phyloP scores from a whole-genome alignment of 2,888 invertebrate species.

The Merodon equestris region DNA sequence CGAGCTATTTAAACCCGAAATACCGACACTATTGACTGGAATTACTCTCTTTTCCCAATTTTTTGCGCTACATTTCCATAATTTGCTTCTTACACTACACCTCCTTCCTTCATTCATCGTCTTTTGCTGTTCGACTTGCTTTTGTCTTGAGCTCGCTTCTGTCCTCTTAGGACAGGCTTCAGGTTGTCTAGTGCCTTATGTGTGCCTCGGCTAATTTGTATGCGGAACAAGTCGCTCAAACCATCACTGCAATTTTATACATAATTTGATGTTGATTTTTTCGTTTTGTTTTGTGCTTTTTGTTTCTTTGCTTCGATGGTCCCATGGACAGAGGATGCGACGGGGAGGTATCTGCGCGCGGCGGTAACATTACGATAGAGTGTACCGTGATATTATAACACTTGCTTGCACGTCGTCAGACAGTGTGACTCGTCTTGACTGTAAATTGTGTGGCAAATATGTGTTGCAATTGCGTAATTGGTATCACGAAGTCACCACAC shows the following conservation, averaged over 20 bases:
- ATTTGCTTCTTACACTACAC: slow-evolving; percentile 31
- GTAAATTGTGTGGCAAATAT: slow-evolving; percentile 49
- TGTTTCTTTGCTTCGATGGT: not conserved
- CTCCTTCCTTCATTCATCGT: slow-evolving; percentile 4
- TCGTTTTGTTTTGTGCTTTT: slow-evolving; percentile 26
- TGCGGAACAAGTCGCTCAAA: slow-evolving; percentile 62
- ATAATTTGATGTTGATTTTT: slow-evolving; percentile 38
- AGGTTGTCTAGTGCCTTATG: slow-evolving; percentile 18
- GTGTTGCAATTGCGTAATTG: slow-evolving; percentile 64
- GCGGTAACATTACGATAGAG: not conserved
- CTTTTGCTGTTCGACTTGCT: slow-evolving; percentile 26
- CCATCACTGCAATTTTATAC: slow-evolving; percentile 60
- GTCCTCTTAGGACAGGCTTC: not conserved
- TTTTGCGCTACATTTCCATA: slow-evolving; percentile 53
- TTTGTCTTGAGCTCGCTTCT: not conserved
- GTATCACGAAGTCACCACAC: not conserved
- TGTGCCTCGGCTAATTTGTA: slow-evolving; percentile 41
- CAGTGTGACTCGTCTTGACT: slow-evolving; percentile 67
- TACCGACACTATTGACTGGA: slow-evolving; percentile 35
- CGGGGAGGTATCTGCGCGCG: slow-evolving; percentile 20
- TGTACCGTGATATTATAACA: slow-evolving; percentile 56
- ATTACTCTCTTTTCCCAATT: slow-evolving; percentile 47
- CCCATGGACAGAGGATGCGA: too few species aligned
- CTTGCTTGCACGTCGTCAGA: slow-evolving; percentile 61
- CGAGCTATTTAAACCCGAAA: slow-evolving; percentile 30